Evolutionary conservation across 2,113 vertebrate genomes (phyloP).

Genomic region (Nanorana parkeri): DNA sequence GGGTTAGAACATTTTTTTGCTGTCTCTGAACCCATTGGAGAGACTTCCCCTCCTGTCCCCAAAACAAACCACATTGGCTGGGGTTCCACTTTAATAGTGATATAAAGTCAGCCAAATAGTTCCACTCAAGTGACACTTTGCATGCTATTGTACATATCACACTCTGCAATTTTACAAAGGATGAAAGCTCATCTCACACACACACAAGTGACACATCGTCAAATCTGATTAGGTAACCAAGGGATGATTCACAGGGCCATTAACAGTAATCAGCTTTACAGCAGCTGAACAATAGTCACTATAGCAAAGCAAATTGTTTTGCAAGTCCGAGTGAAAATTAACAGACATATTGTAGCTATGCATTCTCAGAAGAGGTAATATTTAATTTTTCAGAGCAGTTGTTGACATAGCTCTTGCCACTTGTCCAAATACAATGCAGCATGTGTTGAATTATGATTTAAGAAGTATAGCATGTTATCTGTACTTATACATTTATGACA

Average conservation of each 20-base stretch:
- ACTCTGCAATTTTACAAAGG: constrained; percentile 29
- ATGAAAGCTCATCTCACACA: constrained; percentile 38
- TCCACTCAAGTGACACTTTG: not conserved
- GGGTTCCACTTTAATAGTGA: no score
- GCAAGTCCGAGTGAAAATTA: constrained; percentile 21
- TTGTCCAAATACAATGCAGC: not conserved
- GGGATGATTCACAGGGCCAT: constrained; percentile 37
- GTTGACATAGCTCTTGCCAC: constrained; percentile 4
- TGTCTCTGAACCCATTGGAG: no score
- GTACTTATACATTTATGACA: no score
- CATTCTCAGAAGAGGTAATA: constrained; percentile 6
- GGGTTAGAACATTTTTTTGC: no score
- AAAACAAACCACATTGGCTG: not conserved
- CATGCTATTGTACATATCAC: not conserved
- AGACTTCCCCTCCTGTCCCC: no score
- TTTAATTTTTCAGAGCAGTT: constrained; percentile 2
- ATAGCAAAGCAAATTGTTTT: constrained; percentile 35
- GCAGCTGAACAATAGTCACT: constrained; percentile 8
- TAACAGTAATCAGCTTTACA: constrained; percentile 54
- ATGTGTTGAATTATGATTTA: not conserved
- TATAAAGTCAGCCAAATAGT: no score
- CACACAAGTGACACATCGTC: constrained; percentile 20
- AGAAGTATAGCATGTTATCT: not conserved
- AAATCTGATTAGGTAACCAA: constrained; percentile 55
- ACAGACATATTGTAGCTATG: not conserved